Evolutionary conservation across 2,888 invertebrate genomes (phyloP), one percentile per base, ranked within the genome.

Genomic region (Nasonovia ribisnigri): DNA sequence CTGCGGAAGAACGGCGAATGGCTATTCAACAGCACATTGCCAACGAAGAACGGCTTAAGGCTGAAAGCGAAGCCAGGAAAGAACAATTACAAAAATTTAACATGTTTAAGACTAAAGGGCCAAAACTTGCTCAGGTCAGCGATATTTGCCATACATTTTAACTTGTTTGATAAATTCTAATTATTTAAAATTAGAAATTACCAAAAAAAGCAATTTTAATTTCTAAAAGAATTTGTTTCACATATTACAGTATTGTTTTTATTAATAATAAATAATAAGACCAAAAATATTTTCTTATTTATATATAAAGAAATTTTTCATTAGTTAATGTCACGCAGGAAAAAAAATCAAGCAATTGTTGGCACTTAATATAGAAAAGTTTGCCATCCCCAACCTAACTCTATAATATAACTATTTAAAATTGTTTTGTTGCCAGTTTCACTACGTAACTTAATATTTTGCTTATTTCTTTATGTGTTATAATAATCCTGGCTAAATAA

Each of bases 51-150:
- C 88, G 84, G 6, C 46, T 89, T 16, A 54, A 89, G 13, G 26
- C 16, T 8, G 93, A 93, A 24, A 57, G 84, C 16, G 84, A 16
- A 8, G 36, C 84, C 0, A 89, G 93, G 20, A 93, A 57, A 36
- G 43, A 42, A 46, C 24, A 84, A 3, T 42, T 89, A 11, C 89
- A 43, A 29, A 84, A 84, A 54, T 84, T 90, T 36, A 42, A 57
- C 46, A 36, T 11, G 48, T 57, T 48, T 36, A 42, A n/a, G 29
- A 89, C 84, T 1, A 93, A 93, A 89, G 93, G 89, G 0, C 42
- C 67, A 43, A 93, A 84, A 93, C 84, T 93, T 5, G 26, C 57
- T 54, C n/a, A 89, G 84, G 93, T 93, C 6, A 87, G 43, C n/a
- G 1, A 43, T 46, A 57, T 57, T 57, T 26, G 57, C 26, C 6